A percentile compares a stretch with the other conserved stretches of the same genome.
Evolutionary conservation across 2,113 vertebrate species (phyloP).

Genomic region (Phylloscopus trochiloides): DNA sequence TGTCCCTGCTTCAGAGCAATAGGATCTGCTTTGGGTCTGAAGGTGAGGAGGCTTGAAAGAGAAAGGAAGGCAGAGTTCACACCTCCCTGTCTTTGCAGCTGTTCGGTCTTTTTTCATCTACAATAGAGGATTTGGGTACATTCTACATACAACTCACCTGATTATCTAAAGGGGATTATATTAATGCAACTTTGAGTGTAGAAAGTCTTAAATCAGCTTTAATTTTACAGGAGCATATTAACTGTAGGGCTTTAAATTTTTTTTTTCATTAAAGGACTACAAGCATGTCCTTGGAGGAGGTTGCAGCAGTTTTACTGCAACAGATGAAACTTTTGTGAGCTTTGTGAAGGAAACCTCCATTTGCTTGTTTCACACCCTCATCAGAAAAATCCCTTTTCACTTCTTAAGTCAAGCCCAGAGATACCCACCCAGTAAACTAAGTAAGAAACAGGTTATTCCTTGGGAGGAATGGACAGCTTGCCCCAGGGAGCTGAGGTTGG

Average conservation of each 20-base stretch:
- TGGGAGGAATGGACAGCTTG: not conserved
- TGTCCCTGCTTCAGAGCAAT: not conserved
- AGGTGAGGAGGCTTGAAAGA: not conserved
- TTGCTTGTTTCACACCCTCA: rapidly evolving
- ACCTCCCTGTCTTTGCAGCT: not conserved
- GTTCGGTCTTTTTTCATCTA: not conserved
- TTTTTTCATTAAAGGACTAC: not conserved
- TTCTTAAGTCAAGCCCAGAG: not conserved
- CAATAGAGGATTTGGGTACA: not conserved
- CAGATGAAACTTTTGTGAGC: not conserved
- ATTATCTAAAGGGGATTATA: not conserved
- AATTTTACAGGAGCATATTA: not conserved
- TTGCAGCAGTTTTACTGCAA: not conserved
- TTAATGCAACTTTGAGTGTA: not conserved
- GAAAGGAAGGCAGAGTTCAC: not conserved
- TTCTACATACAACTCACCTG: not conserved
- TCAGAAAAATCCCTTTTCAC: not conserved
- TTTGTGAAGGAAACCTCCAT: not conserved
- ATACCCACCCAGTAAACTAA: not conserved
- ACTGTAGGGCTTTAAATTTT: not conserved
- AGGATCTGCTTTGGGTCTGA: not conserved
- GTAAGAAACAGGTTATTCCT: not conserved
- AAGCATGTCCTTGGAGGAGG: not conserved
- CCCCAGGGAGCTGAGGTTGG: not conserved
- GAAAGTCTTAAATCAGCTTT: not conserved